These are phyloP conservation scores for Periophthalmodon schlosseri DNA, from an alignment of 2,113 vertebrate species.

Conservation along the genomic window DNA sequence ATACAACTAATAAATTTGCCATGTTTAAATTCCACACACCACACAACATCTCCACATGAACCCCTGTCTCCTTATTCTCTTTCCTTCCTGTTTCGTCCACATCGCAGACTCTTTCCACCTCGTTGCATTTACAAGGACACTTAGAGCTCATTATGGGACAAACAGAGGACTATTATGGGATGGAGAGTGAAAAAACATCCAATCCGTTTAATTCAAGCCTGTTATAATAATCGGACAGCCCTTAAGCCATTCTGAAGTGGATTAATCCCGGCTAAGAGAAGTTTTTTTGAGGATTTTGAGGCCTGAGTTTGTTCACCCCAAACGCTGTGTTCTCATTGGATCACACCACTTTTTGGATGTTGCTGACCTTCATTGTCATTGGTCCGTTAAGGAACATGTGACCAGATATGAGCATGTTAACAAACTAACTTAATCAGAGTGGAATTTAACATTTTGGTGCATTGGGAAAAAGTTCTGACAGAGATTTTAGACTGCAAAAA, in stretches of 20 bases:
- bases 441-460: neutral
- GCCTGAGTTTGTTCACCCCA: slow-evolving; percentile 8
- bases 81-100: neutral
- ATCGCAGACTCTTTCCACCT: neutral
- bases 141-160: slow-evolving; percentile 5
- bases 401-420: neutral
- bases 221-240: slow-evolving; percentile 7
- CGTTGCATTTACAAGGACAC: neutral
- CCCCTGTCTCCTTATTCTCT: neutral
- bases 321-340: neutral
- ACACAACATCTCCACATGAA: neutral
- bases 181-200: neutral
- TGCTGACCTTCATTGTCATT: slow-evolving; percentile 2
- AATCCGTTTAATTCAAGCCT: slow-evolving; percentile 7
- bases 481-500: neutral
- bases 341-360: slow-evolving; percentile 9
- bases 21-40: neutral
- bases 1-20: neutral
- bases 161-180: slow-evolving; percentile 8
- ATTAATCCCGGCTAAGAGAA: neutral
- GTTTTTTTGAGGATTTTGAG: neutral
- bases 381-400: neutral
- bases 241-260: slow-evolving; percentile 1
- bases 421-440: neutral
- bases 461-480: neutral